Conservation (phyloP, 1,140 invertebrate genomes). For the Octopus sinensis region DNA sequence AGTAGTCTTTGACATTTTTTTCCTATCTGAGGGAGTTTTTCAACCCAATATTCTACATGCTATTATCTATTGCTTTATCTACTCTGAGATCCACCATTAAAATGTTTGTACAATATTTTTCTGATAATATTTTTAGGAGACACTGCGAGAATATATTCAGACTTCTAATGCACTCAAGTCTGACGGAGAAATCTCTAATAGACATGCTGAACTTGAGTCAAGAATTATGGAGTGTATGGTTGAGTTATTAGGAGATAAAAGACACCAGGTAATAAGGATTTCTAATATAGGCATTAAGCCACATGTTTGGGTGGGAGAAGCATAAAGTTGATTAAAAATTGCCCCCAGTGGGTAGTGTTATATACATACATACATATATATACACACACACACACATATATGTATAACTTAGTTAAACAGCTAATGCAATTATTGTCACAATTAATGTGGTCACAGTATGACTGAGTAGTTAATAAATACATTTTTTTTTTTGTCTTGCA, state of each 20-base stretch:
- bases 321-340: too few relatives aligned
- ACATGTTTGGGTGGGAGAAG: neutral
- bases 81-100: neutral
- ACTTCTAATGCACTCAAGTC: conserved; percentile 37
- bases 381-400: conserved; percentile 13
- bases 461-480: too few relatives aligned
- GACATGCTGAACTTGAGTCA: conserved; percentile 46
- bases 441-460: too few relatives aligned
- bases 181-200: conserved; percentile 43
- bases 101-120: neutral
- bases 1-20: too few relatives aligned
- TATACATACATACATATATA: neutral
- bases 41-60: too few relatives aligned
- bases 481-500: too few relatives aligned
- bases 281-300: conserved; percentile 10
- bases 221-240: conserved; percentile 39
- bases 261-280: conserved; percentile 42
- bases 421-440: neutral
- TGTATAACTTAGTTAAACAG: conserved; percentile 9
- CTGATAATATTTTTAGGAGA: conserved; percentile 30
- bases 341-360: too few relatives aligned
- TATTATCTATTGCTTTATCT: neutral
- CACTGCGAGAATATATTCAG: conserved; percentile 44
- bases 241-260: conserved; percentile 40
- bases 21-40: neutral